Evolutionary conservation across 2,113 vertebrate genomes (phyloP).

Genomic region (Microtus ochrogaster): DNA sequence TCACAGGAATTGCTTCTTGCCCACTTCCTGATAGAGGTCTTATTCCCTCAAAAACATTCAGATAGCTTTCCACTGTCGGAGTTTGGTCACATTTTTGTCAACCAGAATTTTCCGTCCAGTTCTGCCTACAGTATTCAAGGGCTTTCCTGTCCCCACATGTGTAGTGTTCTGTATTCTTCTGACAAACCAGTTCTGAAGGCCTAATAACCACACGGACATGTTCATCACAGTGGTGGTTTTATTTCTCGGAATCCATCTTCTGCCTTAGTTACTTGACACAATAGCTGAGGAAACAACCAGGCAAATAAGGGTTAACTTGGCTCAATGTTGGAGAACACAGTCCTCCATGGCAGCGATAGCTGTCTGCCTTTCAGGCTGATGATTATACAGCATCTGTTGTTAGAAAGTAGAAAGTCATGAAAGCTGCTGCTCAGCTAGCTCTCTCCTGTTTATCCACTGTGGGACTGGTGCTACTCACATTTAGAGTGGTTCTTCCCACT

Average conservation of each 20-base stretch:
- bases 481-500: background rate
- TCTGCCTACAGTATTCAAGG: background rate
- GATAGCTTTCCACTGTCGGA: background rate
- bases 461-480: background rate
- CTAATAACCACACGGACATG: background rate
- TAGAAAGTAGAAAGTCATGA: too few relatives aligned
- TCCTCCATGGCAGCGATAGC: background rate
- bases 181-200: background rate
- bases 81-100: background rate
- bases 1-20: background rate
- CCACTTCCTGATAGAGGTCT: background rate
- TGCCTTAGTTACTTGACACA: background rate
- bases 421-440: background rate
- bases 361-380: background rate
- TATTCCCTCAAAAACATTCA: background rate
- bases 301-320: background rate
- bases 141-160: background rate
- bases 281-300: background rate
- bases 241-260: background rate
- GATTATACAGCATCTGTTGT: background rate
- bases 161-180: background rate
- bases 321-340: background rate
- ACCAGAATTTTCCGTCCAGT: background rate
- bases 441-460: background rate
- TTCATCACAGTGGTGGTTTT: background rate